Base-by-base conservation (phyloP, 2,797 vertebrate species). In the Cynopterus sphinx region DNA sequence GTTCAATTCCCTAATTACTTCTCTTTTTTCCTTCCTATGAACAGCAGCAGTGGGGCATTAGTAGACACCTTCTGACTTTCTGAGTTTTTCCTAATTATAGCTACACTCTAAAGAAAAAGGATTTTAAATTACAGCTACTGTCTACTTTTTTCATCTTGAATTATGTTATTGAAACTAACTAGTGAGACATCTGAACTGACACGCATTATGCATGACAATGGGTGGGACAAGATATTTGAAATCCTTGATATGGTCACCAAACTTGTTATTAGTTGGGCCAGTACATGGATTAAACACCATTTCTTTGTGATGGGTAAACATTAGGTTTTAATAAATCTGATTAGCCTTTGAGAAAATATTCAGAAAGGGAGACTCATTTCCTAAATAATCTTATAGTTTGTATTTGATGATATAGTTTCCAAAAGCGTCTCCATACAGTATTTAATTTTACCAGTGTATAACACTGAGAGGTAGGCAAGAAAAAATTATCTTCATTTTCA, bases 341-440 rank as follows among this genome's bases (percentile, higher is more conserved):
- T 3, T 59, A 39, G 21, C 41, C 49, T 61, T 74, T 87, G 65
- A 81, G 77, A 73, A 87, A 24, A 71, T 84, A 63, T 39, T 95
- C 74, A 91, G 13, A 93, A 92, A 71, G 10, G 43, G 24, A 81
- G 36, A 74, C 16, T 79, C 65, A 21, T 90, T 91, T 95, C 33
- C 68, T 68, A 82, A 92, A 78, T 75, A 79, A 87, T 67, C 61
- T 67, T 92, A 59, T 16, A 33, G 22, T 91, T 85, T 96, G 7
- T 82, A 33, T 70, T 95, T 92, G 82, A 46, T 73, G 17, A 51
- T 36, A 70, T 1, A 9, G 17, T 78, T 85, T 87, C 36, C n/a
- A 70, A 83, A 90, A 87, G 7, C 22, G 33, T 87, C 11, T 55
- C 68, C 13, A 65, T 53, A 49, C 1, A 11, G 21, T 65, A 49